Evolutionary conservation across 2,113 vertebrate genomes (phyloP), one percentile per base, ranked within the genome.

Genomic region (Rhinogobius similis): DNA sequence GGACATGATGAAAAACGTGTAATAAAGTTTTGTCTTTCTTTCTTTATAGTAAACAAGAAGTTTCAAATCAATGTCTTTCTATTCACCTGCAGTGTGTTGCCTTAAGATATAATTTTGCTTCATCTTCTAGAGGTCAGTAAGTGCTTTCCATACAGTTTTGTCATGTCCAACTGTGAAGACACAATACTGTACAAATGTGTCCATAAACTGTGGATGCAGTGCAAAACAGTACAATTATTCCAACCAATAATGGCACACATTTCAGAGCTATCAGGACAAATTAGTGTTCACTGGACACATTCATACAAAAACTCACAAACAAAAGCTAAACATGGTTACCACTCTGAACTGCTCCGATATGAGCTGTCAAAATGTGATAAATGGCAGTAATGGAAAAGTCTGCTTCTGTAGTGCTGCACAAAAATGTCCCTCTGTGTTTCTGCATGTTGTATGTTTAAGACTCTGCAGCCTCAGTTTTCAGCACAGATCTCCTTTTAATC

Each of bases 321-420:
- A 70, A 68, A 67, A 41, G 38, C 38, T 63, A 73, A 41, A 67
- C 62, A 27, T 43, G 20, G 39, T 52, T 20, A 66, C 6, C n/a
- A 26, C 72, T 78, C 13, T 0, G 32, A 76, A 68, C 52, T 59
- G 53, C 52, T 79, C 48, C 69, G 67, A 36, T 55, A 67, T 67
- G 64, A 72, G 67, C 75, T 81, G 83, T 78, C 82, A 79, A 66
- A 70, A 23, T 38, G 38, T 81, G 78, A 84, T 61, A 74, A 77
- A 85, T 50, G 76, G 10, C n/a, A 70, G 38, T 29, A 43, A 70
- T 48, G 43, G 50, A 63, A 66, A 63, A 7, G 24, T 67, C 70
- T 73, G 16, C 48, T 53, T 18, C 56, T 59, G 48, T 32, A 70
- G 67, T 78, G 72, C 76, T 23, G 23, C 12, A 48, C n/a, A 38